Base-by-base conservation (phyloP, 2,113 vertebrate genomes). In the Corapipo altera region DNA sequence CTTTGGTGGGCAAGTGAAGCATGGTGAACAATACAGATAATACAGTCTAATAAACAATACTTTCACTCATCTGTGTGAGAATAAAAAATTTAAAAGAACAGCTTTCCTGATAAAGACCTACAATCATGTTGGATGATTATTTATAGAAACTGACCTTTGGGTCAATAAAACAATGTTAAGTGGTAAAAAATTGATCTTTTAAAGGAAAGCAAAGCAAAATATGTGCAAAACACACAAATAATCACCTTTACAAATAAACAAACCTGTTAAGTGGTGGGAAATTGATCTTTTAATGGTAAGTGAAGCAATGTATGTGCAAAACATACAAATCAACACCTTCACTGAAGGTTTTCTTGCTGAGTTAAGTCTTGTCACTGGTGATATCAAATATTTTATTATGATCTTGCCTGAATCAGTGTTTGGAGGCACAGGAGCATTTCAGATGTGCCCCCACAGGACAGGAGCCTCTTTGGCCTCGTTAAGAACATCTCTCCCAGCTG, bases 71-170 rank as follows among this genome's bases (percentile, higher is more conserved):
- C 4, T 55, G 0, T 66, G 44, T 35, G n/a, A 39, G 54, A 72
- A 24, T 5, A 30, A 39, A 13, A 43, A 33, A 62, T 5, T 8
- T 6, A 9, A 41, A 49, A 37, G 26, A 41, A 1, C 11, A 3
- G 0, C 15, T 70, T 54, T n/a, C 21, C 66, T 44, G 41, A 1
- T 54, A 30, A 15, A 43, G 8, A 6, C 15, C 79, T 22, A 10
- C 15, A 21, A 0, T 22, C 5, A 0, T 0, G 5, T 5, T 0
- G 1, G 46, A 9, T 24, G 39, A 10, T 76, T 46, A 1, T 35
- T 32, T 58, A 8, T 28, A 37, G 46, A 72, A 55, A 5, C 35
- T 43, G 32, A 22, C 26, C 30, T 69, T 27, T 5, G 15, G 9
- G 30, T 59, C 58, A 48, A 3, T 39, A 5, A n/a, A 76, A 17